These are phyloP conservation scores for Globodera ellingtonae DNA, from an alignment of 1,140 invertebrate species.

Conservation along the genomic window DNA sequence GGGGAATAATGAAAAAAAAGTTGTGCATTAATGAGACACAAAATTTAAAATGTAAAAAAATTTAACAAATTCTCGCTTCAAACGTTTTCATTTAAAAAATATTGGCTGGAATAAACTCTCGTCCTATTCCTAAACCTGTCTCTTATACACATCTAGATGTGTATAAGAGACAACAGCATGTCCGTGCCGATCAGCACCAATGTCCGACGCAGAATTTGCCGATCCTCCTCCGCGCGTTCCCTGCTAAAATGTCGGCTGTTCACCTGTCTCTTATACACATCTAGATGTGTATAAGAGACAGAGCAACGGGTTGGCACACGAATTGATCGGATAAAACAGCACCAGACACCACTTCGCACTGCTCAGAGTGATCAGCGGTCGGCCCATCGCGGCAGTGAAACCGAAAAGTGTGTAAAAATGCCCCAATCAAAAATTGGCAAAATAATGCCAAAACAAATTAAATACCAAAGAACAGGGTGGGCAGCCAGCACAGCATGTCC, in stretches of 20 bases:
- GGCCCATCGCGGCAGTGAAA: constrained; percentile 77
- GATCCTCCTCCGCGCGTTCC: constrained; percentile 73
- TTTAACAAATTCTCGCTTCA: no score
- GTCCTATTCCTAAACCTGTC: no score
- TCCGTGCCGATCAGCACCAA: constrained; percentile 89
- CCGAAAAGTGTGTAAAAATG: constrained; percentile 71
- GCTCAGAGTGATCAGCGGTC: constrained; percentile 80
- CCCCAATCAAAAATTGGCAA: not conserved
- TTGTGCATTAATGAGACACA: no score
- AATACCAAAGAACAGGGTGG: constrained; percentile 85
- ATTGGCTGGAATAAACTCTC: no score
- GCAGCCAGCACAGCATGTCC: constrained; percentile 70
- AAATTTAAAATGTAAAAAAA: no score
- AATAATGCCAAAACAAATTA: no score
- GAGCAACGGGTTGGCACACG: constrained; percentile 86
- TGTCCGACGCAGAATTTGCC: constrained; percentile 93
- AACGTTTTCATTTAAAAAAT: no score
- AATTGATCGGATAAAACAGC: constrained; percentile 87
- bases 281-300: no score
- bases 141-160: no score
- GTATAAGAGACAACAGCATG: no score
- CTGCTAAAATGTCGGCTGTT: not conserved
- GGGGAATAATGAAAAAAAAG: no score
- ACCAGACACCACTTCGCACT: constrained; percentile 84
- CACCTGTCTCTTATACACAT: no score